Base-by-base conservation (phyloP, 1,140 invertebrate species). In the Calephelis virginiensis region DNA sequence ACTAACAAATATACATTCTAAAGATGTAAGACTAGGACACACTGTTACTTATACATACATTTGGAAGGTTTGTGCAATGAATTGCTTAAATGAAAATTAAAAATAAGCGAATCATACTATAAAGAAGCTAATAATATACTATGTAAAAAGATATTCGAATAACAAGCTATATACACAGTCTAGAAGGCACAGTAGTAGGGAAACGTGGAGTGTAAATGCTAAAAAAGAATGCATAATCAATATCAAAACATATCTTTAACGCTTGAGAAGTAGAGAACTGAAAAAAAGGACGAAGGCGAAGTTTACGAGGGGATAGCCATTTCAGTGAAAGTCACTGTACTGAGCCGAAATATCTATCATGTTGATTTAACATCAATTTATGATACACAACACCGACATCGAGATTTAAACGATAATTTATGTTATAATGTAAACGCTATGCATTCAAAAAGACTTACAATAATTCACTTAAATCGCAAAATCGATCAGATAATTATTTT, bases 171-270 rank as follows among this genome's bases (percentile, higher is more conserved):
- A 77, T 86, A 82, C 70, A 80, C 73, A 78, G 81, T 82, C 82
- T 89, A 89, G 85, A 89, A 89, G 86, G 86, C 85, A 89, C 86
- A 86, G 83, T 88, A 85, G 80, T 87, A 75, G 79, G 76, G 76
- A 78, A 83, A 85, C 64, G 50, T 72, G 70, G 81, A 75, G 67
- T 71, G 71, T 64, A 81, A 79, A 64, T 43, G 10, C 37, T 46
- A 66, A 64, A 61, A 56, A 53, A 62, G 56, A 43, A 67, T 56
- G 69, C 63, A 72, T 75, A 61, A 73, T 71, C 69, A 67, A 66
- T 70, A 66, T 67, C 66, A 72, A 74, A 60, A 69, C 28, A 61
- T 48, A 45, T 48, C 28, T 28, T 28, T 66, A 70, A 66, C 40
- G 68, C 68, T 74, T 63, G 43, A 70, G 64, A 43, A 28, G 28